Percentiles rank a stretch among this genome's conserved stretches.
These are phyloP conservation scores for Lepeophtheirus nordmannii DNA, from an alignment of 2,888 invertebrate genomes.

Conservation along the genomic window DNA sequence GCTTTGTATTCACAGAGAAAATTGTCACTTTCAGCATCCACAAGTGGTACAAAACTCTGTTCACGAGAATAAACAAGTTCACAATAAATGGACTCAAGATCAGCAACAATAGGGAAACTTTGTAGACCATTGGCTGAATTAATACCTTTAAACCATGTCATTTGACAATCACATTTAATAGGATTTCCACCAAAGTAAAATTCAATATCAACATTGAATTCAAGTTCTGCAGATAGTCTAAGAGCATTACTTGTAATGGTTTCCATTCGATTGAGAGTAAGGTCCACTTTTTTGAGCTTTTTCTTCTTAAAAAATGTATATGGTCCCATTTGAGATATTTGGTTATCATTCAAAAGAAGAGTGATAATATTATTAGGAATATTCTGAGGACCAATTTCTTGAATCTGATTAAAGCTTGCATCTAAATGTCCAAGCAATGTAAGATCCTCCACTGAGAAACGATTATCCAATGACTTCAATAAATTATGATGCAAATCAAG, in stretches of 20 bases:
- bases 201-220: conserved; percentile 41
- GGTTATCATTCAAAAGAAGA: conserved; percentile 60
- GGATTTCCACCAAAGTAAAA: conserved; percentile 73
- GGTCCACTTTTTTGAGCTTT: conserved; percentile 61
- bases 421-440: conserved; percentile 56
- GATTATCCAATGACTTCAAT: conserved; percentile 65
- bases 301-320: conserved; percentile 74
- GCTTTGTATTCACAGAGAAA: conserved; percentile 68
- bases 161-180: conserved; percentile 70
- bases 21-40: conserved; percentile 62
- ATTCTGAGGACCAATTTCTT: conserved; percentile 62
- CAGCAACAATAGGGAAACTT: conserved; percentile 64
- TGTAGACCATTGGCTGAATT: conserved; percentile 51
- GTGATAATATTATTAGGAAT: conserved; percentile 67
- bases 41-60: conserved; percentile 53
- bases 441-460: conserved; percentile 52
- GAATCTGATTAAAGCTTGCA: conserved; percentile 61
- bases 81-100: conserved; percentile 65
- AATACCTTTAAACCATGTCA: conserved; percentile 75
- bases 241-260: conserved; percentile 34
- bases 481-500: conserved; percentile 68
- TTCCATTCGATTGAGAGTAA: conserved; percentile 62
- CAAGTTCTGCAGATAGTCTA: conserved; percentile 40
- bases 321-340: conserved; percentile 64
- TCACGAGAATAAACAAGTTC: conserved; percentile 61